Base-by-base conservation (phyloP, 2,113 vertebrate species). In the Oncorhynchus nerka region DNA sequence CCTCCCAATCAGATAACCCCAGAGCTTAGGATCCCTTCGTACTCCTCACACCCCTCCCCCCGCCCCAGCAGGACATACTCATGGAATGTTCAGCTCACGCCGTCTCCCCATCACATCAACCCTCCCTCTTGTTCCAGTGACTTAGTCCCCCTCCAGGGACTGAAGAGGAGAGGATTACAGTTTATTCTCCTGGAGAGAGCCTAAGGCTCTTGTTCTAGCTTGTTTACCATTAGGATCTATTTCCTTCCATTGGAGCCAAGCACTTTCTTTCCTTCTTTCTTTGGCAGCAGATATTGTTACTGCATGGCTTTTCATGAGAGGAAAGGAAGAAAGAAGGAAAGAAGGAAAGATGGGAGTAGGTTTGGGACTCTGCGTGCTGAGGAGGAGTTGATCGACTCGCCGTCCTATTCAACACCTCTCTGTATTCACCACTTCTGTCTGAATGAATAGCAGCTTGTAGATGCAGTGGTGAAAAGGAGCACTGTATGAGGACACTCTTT, bases 151-250 rank as follows among this genome's bases (percentile, higher is more conserved):
- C 74, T n/a, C 30, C 68, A 49, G 57, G 51, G 76, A 55, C 59
- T 67, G 70, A 71, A 20, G 68, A 74, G 57, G 61, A 79, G 81
- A 78, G 75, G 68, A 79, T 57, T 24, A 68, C 30, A 57, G 61
- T 59, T 73, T 48, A 49, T 71, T 73, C 65, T 75, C 67, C 32
- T 57, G 28, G 67, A 67, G 57, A 77, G 70, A 70, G 30, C 71
- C 71, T 66, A 68, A 82, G 81, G 75, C 72, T 68, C 67, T 68
- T 77, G 75, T 83, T 72, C 73, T 70, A 39, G 71, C 73, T 75
- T 77, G 79, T 81, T 79, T 81, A 74, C 81, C 32, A 57, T 76
- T 71, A 71, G 67, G 68, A 73, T 75, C 55, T 70, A 32, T 78
- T 68, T 68, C 26, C 51, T 55, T 55, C 19, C 1, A 30, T 15